Evolutionary conservation across 1,140 invertebrate genomes (phyloP).

Genomic region (Cydia strobilella): DNA sequence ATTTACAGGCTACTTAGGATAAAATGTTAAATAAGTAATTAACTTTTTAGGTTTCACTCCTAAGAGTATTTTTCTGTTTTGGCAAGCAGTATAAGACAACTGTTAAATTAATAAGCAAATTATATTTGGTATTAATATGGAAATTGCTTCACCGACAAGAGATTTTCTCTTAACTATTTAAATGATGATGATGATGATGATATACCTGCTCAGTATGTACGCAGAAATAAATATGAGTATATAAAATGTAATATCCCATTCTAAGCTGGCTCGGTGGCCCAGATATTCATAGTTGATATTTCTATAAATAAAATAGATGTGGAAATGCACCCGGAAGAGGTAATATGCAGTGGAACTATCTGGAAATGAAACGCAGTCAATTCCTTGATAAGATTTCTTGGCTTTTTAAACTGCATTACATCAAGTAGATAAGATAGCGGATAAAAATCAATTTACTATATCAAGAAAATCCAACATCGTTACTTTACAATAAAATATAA

Average conservation of each 20-base stretch:
- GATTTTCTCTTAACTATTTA: no score
- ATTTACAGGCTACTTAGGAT: no score
- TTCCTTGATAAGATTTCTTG: conserved; percentile 8
- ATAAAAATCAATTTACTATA: conserved; percentile 1
- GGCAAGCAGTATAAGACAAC: no score
- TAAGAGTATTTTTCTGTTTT: no score
- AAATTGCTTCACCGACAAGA: no score
- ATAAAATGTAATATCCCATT: background rate
- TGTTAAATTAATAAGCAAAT: no score
- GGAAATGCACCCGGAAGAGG: conserved; percentile 9
- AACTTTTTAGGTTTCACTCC: no score
- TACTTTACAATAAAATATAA: background rate
- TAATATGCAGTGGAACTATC: conserved; percentile 1
- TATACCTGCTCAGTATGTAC: background rate
- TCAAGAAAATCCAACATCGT: background rate
- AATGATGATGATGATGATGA: no score
- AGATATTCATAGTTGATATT: background rate
- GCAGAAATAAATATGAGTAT: background rate
- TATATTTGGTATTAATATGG: no score
- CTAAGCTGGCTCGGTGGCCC: background rate
- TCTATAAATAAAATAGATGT: conserved; percentile 10
- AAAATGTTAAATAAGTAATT: no score
- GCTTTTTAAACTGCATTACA: background rate
- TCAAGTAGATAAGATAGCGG: background rate
- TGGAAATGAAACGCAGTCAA: conserved; percentile 13